Evolutionary conservation across 2,113 vertebrate genomes (phyloP), one percentile per base, ranked within the genome.

Genomic region (Puntigrus tetrazona): DNA sequence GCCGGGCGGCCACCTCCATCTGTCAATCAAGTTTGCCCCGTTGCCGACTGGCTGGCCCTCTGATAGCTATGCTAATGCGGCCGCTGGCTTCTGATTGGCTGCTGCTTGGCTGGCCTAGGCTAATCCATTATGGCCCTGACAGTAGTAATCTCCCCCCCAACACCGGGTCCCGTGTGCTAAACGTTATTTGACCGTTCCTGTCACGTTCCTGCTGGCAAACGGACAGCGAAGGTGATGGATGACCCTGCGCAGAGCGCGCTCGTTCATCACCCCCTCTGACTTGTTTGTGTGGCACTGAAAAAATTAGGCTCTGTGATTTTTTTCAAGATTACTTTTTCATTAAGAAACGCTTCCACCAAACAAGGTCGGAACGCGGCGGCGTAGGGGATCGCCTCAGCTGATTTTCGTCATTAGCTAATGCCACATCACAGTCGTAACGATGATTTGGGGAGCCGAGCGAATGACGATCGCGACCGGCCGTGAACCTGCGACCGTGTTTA

Each of bases 51-150:
- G 90, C 91, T 89, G 86, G 90, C 90, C 88, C 91, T 90, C 91
- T 93, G 92, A 93, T 94, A 94, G 90, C 91, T 89, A 94, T 93
- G 93, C 92, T 93, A 94, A 94, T 94, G 81, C 69, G 1, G 34
- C n/a, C 45, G 78, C 90, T 86, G 20, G 3, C 20, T 16, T 43
- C 82, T 86, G 79, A 94, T 93, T 94, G 93, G 93, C 84, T 88
- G 89, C 82, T 85, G 69, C 92, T 92, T 93, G 93, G 93, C 84
- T 88, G 89, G 87, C 84, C 61, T 61, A 87, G 86, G 91, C 89
- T 94, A 91, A 94, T 94, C 93, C 93, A 94, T 94, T 94, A 94
- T 86, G 88, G 83, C 88, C 81, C 87, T 94, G 92, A 94, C 93
- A 94, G 91, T 91, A 90, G 93, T 93, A 92, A 94, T 93, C 91